phyloP scores from a whole-genome alignment of 2,113 vertebrate species.

The Takifugu bimaculatus region DNA sequence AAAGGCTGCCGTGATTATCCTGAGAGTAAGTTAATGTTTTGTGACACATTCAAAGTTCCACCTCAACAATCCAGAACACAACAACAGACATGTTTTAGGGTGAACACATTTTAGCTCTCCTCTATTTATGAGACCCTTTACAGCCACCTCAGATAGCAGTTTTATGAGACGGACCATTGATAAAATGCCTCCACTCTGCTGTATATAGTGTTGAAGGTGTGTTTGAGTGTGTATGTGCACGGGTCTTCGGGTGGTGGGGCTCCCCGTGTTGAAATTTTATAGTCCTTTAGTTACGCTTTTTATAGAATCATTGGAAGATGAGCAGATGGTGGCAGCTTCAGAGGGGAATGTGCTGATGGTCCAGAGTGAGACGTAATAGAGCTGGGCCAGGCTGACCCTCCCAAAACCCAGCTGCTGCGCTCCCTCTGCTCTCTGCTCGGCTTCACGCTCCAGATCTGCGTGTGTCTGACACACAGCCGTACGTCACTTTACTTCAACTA shows the following conservation, averaged over 20 bases:
- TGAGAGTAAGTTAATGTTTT: no score
- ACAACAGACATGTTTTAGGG: neutral
- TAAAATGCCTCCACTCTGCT: neutral
- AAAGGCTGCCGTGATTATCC: no score
- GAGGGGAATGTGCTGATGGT: constrained; percentile 54
- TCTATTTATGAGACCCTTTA: constrained; percentile 18
- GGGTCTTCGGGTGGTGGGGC: neutral
- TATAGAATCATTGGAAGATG: neutral
- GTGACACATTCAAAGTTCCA: neutral
- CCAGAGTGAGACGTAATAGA: constrained; percentile 37
- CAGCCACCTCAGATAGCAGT: constrained; percentile 12
- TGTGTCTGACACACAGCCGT: neutral
- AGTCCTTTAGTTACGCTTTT: neutral
- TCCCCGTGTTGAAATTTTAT: neutral
- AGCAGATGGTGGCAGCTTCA: constrained; percentile 25
- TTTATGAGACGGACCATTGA: constrained; percentile 12
- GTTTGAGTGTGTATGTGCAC: neutral
- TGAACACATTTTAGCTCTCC: neutral
- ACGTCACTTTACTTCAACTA: no score
- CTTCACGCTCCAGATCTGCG: no score
- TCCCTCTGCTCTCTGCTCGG: constrained; percentile 28
- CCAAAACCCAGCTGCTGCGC: constrained; percentile 40
- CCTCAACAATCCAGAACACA: neutral
- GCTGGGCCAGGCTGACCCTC: constrained; percentile 33
- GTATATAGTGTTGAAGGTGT: neutral